A percentile compares a stretch with the other conserved stretches of the same genome.
These are phyloP conservation scores for Harmothoe impar DNA, from an alignment of 2,888 invertebrate genomes.

Conservation along the genomic window DNA sequence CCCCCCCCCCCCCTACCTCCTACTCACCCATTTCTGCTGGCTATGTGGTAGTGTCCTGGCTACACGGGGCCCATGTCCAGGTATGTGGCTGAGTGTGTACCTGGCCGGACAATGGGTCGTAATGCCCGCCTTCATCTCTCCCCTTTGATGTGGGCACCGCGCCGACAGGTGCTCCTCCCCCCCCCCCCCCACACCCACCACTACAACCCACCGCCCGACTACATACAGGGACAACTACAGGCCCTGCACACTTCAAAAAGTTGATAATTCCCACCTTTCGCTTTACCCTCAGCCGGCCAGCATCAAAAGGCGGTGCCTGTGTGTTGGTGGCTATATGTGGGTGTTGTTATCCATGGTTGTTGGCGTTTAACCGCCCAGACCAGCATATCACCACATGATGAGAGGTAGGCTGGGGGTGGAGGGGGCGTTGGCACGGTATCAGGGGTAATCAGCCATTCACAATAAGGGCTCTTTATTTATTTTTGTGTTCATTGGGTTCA, in stretches of 20 bases:
- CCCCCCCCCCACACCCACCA: background rate
- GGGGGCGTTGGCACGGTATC: too few relatives aligned
- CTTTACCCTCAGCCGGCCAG: background rate
- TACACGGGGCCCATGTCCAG: background rate
- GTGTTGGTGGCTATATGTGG: too few relatives aligned
- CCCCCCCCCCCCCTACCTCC: too few relatives aligned
- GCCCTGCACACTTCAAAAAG: background rate
- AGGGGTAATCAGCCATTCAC: too few relatives aligned
- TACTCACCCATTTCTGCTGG: too few relatives aligned
- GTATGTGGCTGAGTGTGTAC: slow-evolving; percentile 31
- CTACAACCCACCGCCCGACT: too few relatives aligned
- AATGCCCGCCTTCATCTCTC: slow-evolving; percentile 40
- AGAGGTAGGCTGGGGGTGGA: too few relatives aligned
- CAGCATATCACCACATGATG: too few relatives aligned
- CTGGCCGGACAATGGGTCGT: slow-evolving; percentile 38
- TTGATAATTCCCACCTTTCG: slow-evolving; percentile 15
- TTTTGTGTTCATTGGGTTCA: too few relatives aligned
- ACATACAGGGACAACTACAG: background rate
- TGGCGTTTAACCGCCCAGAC: too few relatives aligned
- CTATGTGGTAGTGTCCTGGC: background rate
- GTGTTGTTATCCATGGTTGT: too few relatives aligned
- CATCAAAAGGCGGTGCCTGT: background rate
- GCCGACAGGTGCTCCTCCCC: slow-evolving; percentile 34
- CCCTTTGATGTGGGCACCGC: slow-evolving; percentile 12
- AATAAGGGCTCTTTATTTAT: too few relatives aligned